Conservation (phyloP, 92 coral and sea anemone genomes). For the Actinostola sp. region DNA sequence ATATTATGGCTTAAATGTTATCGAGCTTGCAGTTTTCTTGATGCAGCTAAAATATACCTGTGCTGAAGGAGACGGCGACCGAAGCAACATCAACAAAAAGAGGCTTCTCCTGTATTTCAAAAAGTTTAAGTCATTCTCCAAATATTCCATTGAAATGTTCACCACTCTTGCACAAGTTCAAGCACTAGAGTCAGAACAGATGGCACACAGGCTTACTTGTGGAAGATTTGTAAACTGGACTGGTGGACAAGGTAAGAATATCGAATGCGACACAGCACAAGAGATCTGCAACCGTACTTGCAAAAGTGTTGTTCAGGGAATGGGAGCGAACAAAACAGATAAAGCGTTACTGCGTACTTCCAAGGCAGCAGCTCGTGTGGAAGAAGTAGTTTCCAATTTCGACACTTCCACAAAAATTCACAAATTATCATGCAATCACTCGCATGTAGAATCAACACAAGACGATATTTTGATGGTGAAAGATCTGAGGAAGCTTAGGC, state of each 20-base stretch:
- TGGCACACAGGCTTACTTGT: conserved; percentile 64
- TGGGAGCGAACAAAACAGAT: conserved; percentile 71
- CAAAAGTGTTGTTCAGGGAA: conserved; percentile 53
- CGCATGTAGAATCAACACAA: conserved; percentile 27
- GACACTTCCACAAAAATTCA: conserved; percentile 32
- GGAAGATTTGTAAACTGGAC: conserved; percentile 53
- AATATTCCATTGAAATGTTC: conserved; percentile 63
- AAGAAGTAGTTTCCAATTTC: conserved; percentile 34
- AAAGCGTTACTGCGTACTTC: conserved; percentile 52
- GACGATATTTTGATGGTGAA: conserved; percentile 45
- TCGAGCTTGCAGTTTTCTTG: conserved; percentile 58
- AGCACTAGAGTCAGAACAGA: conserved; percentile 41
- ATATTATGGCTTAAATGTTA: conserved; percentile 39
- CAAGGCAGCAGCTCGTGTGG: conserved; percentile 62
- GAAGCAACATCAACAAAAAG: conserved; percentile 53
- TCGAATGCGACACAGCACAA: conserved; percentile 55
- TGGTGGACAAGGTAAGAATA: conserved; percentile 63
- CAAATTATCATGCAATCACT: conserved; percentile 33
- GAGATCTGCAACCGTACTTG: conserved; percentile 56
- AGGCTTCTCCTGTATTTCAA: conserved; percentile 53
- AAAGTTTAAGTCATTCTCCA: conserved; percentile 28
- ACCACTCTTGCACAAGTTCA: conserved; percentile 48
- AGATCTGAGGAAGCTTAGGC: conserved; percentile 49
- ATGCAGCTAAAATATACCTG: conserved; percentile 45
- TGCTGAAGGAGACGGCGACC: conserved; percentile 67